Base-by-base conservation (phyloP, 2,113 vertebrate species). In the Amphilophus citrinellus region DNA sequence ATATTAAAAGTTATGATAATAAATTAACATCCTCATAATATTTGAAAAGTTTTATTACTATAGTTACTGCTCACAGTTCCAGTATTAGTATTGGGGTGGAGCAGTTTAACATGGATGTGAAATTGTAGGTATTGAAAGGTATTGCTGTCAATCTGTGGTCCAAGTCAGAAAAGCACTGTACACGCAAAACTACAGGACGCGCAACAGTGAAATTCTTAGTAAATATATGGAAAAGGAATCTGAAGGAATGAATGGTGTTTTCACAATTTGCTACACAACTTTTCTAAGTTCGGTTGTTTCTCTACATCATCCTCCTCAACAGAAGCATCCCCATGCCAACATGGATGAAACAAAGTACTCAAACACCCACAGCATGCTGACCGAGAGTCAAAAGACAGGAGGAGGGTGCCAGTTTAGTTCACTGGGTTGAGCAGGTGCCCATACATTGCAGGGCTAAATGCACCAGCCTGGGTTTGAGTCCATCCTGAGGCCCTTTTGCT, bases 301-400 rank as follows among this genome's bases (percentile, higher is more conserved):
- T 27, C 6, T 8, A 27, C 42, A 44, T 44, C 42, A 2, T 14
- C 42, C 65, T 66, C 39, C 63, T 47, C 39, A 3, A 0, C 5
- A 68, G 44, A 68, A 68, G n/a, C 39, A 68, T 47, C 42, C 22
- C 42, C 42, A 47, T 68, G 42, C 65, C 65, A 68, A 68, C 65
- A 68, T 27, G 15, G 22, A 68, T 68, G 65, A 68, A 47, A 68
- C 65, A 47, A 68, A 47, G 42, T 22, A 0, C 39, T 66, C n/a
- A 66, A 66, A 66, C 24, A 66, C 24, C 22, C 15, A 1, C 22
- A 47, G 42, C 22, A 68, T 0, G 42, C 47, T 68, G 65, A 22
- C 65, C 27, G 10, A 27, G 65, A 50, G 42, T 68, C 65, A 68
- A 47, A 68, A 68, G 22, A 47, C 1, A 68, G 65, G 1, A 68